phyloP scores from a whole-genome alignment of 2,888 invertebrate species.

The Eristalis intricaria region DNA sequence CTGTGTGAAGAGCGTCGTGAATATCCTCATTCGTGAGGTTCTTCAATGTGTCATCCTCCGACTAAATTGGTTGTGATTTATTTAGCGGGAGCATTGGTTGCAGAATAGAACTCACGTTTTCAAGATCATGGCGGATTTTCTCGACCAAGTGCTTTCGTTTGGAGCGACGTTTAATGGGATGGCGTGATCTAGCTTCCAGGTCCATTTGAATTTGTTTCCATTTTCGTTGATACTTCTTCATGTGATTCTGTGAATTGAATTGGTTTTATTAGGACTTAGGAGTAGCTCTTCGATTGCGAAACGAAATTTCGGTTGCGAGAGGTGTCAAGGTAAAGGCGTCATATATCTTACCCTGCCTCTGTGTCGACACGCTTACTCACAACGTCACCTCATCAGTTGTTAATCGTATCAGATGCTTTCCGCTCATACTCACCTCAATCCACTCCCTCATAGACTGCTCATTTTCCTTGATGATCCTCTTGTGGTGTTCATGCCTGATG shows the following conservation, averaged over 20 bases:
- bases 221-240: constrained; percentile 72
- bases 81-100: background rate
- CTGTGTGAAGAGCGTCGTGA: constrained; percentile 77
- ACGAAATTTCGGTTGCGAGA: too few species aligned
- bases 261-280: background rate
- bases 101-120: constrained; percentile 55
- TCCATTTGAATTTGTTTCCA: constrained; percentile 75
- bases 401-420: too few species aligned
- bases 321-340: too few species aligned
- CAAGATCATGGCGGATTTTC: background rate
- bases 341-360: too few species aligned
- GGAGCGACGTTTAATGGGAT: constrained; percentile 25
- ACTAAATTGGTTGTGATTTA: background rate
- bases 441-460: constrained; percentile 72
- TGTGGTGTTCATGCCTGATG: constrained; percentile 74
- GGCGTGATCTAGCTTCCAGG: constrained; percentile 69
- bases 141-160: background rate
- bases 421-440: constrained; percentile 73
- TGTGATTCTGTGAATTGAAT: constrained; percentile 70
- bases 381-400: too few species aligned
- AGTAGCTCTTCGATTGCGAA: too few species aligned
- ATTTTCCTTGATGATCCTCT: constrained; percentile 68
- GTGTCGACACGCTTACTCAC: too few species aligned
- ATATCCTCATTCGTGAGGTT: constrained; percentile 73
- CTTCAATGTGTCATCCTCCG: constrained; percentile 23